These are phyloP conservation scores for Xiphophorus hellerii DNA, from an alignment of 2,113 vertebrate genomes.

Conservation along the genomic window DNA sequence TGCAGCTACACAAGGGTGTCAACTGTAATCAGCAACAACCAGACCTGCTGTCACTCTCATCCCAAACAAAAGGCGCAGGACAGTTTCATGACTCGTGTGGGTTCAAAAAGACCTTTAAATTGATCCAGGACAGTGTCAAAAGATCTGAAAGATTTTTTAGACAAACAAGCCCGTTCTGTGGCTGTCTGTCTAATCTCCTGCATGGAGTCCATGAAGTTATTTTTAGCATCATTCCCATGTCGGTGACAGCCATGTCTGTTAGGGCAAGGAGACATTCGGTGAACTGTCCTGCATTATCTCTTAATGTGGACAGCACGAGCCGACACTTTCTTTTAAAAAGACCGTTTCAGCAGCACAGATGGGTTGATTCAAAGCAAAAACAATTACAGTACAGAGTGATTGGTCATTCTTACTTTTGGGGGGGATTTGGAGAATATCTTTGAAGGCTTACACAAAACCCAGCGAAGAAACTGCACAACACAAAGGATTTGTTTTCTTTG, in stretches of 20 bases:
- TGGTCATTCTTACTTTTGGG: conserved; percentile 24
- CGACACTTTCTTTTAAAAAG: conserved; percentile 23
- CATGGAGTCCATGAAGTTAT: conserved; percentile 43
- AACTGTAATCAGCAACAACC: conserved; percentile 61
- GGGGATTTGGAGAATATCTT: conserved; percentile 20
- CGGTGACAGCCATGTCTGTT: conserved; percentile 37
- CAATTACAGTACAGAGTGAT: conserved; percentile 9
- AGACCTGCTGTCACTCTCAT: conserved; percentile 48
- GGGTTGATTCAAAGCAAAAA: conserved; percentile 26
- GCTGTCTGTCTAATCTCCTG: conserved; percentile 30
- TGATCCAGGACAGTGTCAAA: conserved; percentile 41
- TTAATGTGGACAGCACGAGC: conserved; percentile 21
- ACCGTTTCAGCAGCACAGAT: conserved; percentile 39
- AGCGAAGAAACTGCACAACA: conserved; percentile 10
- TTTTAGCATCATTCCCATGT: conserved; percentile 57
- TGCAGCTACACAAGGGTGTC: conserved; percentile 37
- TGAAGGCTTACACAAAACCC: conserved; percentile 15
- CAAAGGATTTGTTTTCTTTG: conserved; percentile 1
- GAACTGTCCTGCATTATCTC: conserved; percentile 29
- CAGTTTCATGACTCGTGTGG: conserved; percentile 44
- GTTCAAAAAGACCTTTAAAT: conserved; percentile 53
- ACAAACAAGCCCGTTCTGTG: conserved; percentile 47
- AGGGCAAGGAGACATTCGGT: conserved; percentile 28
- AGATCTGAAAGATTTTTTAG: conserved; percentile 31
- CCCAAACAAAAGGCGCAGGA: conserved; percentile 24